Evolutionary conservation across 2,113 vertebrate species (phyloP).

Genomic region (Bubo scandiacus): DNA sequence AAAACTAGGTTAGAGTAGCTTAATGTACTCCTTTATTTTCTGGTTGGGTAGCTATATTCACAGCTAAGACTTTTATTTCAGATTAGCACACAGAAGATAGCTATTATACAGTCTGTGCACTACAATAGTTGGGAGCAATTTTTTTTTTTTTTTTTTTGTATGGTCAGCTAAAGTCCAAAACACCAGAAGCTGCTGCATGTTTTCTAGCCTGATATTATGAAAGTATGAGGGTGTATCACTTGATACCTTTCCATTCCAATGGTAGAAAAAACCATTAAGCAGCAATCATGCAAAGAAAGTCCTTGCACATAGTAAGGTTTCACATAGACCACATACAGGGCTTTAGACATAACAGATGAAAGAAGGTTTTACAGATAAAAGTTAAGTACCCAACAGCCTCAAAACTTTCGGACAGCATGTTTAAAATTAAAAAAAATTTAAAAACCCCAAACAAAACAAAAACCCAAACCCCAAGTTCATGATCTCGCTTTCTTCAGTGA

Average conservation of each 20-base stretch:
- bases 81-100: neutral
- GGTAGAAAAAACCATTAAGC: neutral
- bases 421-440: neutral
- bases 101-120: neutral
- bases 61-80: neutral
- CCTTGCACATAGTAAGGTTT: neutral
- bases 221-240: neutral
- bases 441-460: too few relatives aligned
- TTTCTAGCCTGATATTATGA: neutral
- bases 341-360: neutral
- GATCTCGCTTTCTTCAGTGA: neutral
- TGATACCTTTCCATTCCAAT: neutral
- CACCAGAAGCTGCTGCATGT: neutral
- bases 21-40: neutral
- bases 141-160: neutral
- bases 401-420: neutral
- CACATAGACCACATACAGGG: fast-evolving
- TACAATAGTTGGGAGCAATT: neutral
- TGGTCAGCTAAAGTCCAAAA: neutral
- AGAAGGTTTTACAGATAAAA: neutral
- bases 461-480: neutral
- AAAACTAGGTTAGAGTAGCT: neutral
- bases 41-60: neutral
- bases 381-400: neutral
- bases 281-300: neutral